Conservation (phyloP, 2,888 invertebrate genomes). For the Pogonocherus hispidulus region DNA sequence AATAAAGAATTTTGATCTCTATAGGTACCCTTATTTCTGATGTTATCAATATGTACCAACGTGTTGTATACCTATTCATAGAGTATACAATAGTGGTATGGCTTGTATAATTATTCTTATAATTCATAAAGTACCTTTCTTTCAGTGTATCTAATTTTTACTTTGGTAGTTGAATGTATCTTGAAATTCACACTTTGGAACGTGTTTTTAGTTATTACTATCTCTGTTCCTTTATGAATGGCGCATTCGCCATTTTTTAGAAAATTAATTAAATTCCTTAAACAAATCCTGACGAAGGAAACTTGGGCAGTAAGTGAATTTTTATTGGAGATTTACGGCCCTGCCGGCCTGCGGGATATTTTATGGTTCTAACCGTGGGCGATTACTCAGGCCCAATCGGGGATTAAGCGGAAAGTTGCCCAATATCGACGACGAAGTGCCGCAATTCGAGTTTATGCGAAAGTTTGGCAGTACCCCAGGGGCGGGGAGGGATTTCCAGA, state of each 20-base stretch:
- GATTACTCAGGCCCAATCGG: constrained; percentile 26
- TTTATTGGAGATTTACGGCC: constrained; percentile 28
- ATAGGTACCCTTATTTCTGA: no score
- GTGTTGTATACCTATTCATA: no score
- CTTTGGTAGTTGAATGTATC: no score
- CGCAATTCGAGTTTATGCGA: constrained; percentile 11
- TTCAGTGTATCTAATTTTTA: no score
- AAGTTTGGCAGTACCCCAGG: constrained; percentile 15
- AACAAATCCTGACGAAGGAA: constrained; percentile 1
- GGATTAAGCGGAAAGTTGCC: constrained; percentile 25
- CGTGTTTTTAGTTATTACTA: no score
- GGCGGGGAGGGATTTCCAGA: background rate
- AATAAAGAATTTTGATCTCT: no score
- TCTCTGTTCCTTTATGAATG: no score
- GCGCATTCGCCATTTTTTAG: background rate
- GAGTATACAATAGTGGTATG: no score
- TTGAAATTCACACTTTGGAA: no score
- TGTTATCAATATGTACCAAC: no score
- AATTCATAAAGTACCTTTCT: no score
- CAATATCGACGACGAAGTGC: constrained; percentile 29
- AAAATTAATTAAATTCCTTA: constrained; percentile 14
- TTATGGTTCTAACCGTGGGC: constrained; percentile 21
- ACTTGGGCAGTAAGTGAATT: constrained; percentile 24
- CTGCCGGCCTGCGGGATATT: constrained; percentile 17
- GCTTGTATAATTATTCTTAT: no score